Conservation (phyloP, 2,797 vertebrate genomes). For the Sparus aurata region DNA sequence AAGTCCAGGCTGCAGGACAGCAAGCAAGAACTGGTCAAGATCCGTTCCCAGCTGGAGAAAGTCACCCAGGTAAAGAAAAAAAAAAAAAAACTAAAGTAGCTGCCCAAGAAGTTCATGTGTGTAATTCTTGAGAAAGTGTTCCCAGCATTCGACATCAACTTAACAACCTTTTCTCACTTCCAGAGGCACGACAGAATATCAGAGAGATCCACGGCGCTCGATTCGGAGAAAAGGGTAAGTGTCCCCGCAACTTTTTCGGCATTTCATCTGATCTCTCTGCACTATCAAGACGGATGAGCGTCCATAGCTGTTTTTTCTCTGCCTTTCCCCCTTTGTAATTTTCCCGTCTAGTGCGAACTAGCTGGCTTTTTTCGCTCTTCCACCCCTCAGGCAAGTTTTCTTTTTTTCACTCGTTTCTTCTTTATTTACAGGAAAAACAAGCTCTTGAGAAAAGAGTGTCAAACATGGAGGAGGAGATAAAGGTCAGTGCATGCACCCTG, state of each 20-base stretch:
- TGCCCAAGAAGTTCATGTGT: background rate
- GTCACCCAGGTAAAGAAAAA: conserved; percentile 86
- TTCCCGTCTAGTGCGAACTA: conserved; percentile 11
- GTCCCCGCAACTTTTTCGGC: conserved; percentile 24
- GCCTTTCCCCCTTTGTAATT: background rate
- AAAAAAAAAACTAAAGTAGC: too few relatives aligned
- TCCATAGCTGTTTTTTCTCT: background rate
- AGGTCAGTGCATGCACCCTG: conserved; percentile 86
- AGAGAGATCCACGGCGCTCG: conserved; percentile 90
- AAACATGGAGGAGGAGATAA: conserved; percentile 97
- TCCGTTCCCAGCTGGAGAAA: conserved; percentile 93
- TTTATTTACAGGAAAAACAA: conserved; percentile 90
- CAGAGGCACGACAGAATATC: conserved; percentile 95
- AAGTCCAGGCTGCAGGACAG: conserved; percentile 94
- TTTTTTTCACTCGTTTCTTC: conserved; percentile 11
- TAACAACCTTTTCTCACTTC: conserved; percentile 45
- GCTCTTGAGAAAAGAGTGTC: conserved; percentile 94
- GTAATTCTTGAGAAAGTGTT: background rate
- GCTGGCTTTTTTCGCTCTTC: background rate
- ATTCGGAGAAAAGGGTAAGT: conserved; percentile 93
- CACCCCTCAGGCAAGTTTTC: background rate
- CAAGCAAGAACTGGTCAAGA: conserved; percentile 91
- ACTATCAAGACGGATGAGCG: conserved; percentile 13
- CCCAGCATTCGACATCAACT: conserved; percentile 34
- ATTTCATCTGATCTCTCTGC: conserved; percentile 31